Conservation (phyloP, 2,888 invertebrate species). For the Acronicta aceris region DNA sequence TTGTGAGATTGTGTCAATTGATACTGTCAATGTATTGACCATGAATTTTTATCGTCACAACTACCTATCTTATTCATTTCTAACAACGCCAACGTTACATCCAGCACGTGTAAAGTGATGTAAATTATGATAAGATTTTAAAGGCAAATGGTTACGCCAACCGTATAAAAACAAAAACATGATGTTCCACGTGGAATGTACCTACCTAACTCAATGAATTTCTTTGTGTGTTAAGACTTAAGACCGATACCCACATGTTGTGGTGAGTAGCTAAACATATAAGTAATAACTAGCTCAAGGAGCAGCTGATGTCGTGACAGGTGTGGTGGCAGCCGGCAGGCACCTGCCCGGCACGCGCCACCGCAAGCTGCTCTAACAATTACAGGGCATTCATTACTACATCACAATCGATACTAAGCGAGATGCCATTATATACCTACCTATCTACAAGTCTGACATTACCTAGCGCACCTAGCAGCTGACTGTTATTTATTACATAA, state of each 20-base stretch:
- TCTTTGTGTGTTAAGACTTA: constrained; percentile 16
- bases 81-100: not conserved
- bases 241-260: constrained; percentile 38
- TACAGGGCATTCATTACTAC: constrained; percentile 72
- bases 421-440: constrained; percentile 70
- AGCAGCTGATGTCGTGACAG: constrained; percentile 86
- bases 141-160: constrained; percentile 7
- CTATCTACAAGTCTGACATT: constrained; percentile 51
- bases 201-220: constrained; percentile 8
- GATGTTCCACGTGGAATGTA: constrained; percentile 7
- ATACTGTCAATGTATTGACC: too few relatives aligned
- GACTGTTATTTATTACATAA: constrained; percentile 63
- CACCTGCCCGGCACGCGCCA: constrained; percentile 85
- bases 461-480: constrained; percentile 71
- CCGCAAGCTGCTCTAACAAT: constrained; percentile 84
- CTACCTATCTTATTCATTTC: constrained; percentile 9
- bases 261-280: constrained; percentile 60
- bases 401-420: constrained; percentile 68
- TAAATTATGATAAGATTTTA: constrained; percentile 9
- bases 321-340: constrained; percentile 85
- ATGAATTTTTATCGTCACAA: constrained; percentile 8
- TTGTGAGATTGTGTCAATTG: not conserved
- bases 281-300: constrained; percentile 70
- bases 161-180: constrained; percentile 18
- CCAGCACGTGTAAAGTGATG: constrained; percentile 8